Percentiles rank a stretch among this genome's conserved stretches.
Conservation (phyloP, 2,113 vertebrate species). For the Lagopus muta region DNA sequence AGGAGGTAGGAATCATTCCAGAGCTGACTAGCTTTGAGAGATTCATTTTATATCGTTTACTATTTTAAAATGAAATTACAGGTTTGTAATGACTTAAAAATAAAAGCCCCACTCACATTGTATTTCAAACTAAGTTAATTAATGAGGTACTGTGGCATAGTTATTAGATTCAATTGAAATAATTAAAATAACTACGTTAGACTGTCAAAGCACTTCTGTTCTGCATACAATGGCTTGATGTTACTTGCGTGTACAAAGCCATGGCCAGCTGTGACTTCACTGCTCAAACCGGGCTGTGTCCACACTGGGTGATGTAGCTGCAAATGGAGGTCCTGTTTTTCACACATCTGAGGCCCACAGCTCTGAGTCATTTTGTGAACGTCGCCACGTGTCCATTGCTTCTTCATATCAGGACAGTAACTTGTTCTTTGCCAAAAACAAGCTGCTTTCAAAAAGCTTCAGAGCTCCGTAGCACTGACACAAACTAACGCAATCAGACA, state of each 20-base stretch:
- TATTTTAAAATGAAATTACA: conserved; percentile 7
- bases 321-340: neutral
- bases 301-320: neutral
- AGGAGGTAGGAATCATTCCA: neutral
- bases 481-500: neutral
- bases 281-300: neutral
- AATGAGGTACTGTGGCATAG: neutral
- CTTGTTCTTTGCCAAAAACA: neutral
- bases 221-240: neutral
- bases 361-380: neutral
- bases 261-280: neutral
- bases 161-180: neutral
- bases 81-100: conserved; percentile 17
- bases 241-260: neutral
- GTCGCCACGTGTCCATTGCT: neutral
- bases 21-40: neutral
- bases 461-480: neutral
- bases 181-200: conserved; percentile 8
- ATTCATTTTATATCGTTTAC: neutral
- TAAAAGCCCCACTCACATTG: neutral
- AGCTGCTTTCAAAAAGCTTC: neutral
- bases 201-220: neutral
- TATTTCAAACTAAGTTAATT: neutral
- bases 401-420: neutral
- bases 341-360: neutral